Conservation (phyloP, 2,888 invertebrate species). For the Parelbella ahira region DNA sequence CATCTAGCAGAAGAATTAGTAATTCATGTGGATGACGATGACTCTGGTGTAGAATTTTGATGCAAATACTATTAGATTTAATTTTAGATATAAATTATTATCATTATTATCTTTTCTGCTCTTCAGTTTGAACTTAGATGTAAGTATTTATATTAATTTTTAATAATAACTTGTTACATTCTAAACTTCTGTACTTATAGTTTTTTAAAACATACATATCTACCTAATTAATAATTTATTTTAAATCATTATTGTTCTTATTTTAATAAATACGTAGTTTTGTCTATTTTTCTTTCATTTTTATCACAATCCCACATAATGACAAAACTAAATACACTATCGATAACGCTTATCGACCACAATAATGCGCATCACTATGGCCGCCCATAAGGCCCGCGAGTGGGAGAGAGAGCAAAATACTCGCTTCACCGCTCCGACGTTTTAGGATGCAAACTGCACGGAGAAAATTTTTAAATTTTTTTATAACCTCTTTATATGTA, state of each 20-base stretch:
- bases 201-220: no score
- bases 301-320: constrained; percentile 1
- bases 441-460: constrained; percentile 2
- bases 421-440: no score
- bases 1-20: constrained; percentile 1
- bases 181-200: no score
- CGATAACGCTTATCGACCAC: constrained; percentile 4
- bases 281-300: neutral
- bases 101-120: neutral
- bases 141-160: neutral
- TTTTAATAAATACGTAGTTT: neutral
- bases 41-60: constrained; percentile 5
- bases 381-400: constrained; percentile 3
- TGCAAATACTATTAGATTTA: constrained; percentile 4
- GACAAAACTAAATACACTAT: no score
- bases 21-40: constrained; percentile 7
- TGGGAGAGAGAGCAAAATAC: no score
- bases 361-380: no score
- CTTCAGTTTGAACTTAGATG: neutral
- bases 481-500: no score
- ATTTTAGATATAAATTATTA: constrained; percentile 5
- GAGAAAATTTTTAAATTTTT: neutral
- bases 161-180: no score
- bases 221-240: no score
- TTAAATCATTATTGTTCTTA: no score